Evolutionary conservation across 2,113 vertebrate genomes (phyloP).

Genomic region (Machaerirhynchus nigripectus): DNA sequence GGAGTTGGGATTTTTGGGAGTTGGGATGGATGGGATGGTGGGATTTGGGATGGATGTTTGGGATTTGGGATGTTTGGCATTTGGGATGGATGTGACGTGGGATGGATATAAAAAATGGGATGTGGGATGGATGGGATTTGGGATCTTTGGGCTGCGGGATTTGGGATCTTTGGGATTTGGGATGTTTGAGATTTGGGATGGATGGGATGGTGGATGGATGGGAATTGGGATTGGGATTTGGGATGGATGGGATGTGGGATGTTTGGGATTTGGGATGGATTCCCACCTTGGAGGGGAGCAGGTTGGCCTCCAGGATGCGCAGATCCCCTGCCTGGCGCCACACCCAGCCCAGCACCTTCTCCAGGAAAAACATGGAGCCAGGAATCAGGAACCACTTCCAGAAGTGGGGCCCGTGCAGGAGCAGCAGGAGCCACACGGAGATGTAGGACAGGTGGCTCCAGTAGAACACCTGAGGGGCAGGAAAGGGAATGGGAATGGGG

Average conservation of each 20-base stretch:
- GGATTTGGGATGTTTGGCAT: too few relatives aligned
- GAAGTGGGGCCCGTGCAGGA: conserved; percentile 86
- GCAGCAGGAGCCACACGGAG: conserved; percentile 81
- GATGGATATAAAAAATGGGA: not conserved
- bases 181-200: too few relatives aligned
- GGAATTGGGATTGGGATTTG: too few relatives aligned
- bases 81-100: not conserved
- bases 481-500: not conserved
- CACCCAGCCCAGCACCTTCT: conserved; percentile 78
- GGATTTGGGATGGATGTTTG: too few relatives aligned
- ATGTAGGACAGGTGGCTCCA: conserved; percentile 90
- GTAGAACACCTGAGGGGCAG: conserved; percentile 80
- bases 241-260: not conserved
- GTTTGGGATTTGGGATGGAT: not conserved
- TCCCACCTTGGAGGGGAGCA: conserved; percentile 87
- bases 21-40: too few relatives aligned
- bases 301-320: conserved; percentile 81
- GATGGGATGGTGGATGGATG: too few relatives aligned
- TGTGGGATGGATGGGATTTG: too few relatives aligned
- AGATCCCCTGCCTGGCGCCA: conserved; percentile 74
- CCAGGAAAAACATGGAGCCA: conserved; percentile 79
- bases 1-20: too few relatives aligned
- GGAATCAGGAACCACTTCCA: conserved; percentile 92
- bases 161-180: too few relatives aligned
- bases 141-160: too few relatives aligned